phyloP scores from a whole-genome alignment of 2,797 vertebrate species.

The Malacoctenus gilli region DNA sequence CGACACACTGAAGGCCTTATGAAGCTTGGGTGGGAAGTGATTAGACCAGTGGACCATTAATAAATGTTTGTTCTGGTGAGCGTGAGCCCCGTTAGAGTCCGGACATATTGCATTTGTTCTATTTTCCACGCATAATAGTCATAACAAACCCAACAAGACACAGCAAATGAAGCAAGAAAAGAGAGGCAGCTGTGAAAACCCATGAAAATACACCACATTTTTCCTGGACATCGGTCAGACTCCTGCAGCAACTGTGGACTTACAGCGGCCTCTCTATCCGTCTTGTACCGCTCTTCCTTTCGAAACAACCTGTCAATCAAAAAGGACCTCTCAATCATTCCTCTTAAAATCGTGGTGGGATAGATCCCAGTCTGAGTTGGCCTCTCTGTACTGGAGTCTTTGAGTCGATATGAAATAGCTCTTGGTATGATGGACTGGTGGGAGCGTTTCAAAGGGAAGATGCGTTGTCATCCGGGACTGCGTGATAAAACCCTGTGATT shows the following conservation, averaged over 20 bases:
- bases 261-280: too few relatives aligned
- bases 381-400: too few relatives aligned
- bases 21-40: background rate
- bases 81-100: constrained; percentile 9
- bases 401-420: background rate
- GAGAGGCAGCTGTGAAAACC: constrained; percentile 10
- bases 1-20: constrained; percentile 26
- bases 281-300: too few relatives aligned
- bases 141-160: constrained; percentile 32
- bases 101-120: too few relatives aligned
- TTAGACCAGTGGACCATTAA: background rate
- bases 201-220: constrained; percentile 31
- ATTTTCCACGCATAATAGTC: constrained; percentile 13
- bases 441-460: too few relatives aligned
- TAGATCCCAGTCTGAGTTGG: too few relatives aligned
- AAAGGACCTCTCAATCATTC: too few relatives aligned
- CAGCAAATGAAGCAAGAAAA: constrained; percentile 3
- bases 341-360: too few relatives aligned
- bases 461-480: too few relatives aligned
- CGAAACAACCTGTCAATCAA: too few relatives aligned
- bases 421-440: background rate
- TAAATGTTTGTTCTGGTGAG: constrained; percentile 6
- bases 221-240: constrained; percentile 26
- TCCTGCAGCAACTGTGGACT: too few relatives aligned
- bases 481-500: background rate